Conservation (phyloP, 2,113 vertebrate species). For the Bombycilla garrulus region DNA sequence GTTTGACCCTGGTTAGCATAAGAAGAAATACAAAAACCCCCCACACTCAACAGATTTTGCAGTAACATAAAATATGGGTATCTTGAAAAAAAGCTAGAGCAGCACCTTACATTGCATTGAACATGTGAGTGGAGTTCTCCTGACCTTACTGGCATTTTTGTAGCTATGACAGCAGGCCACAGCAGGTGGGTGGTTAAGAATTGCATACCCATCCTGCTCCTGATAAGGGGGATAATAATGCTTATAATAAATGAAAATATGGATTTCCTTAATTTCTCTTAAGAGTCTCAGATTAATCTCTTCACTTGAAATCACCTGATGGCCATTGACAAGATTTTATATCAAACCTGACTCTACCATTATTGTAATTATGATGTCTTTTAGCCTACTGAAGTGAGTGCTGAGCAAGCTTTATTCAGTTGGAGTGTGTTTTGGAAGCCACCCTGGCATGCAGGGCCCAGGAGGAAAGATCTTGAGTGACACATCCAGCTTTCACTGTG, state of each 20-base stretch:
- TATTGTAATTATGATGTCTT: not conserved
- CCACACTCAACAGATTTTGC: not conserved
- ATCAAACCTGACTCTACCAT: not conserved
- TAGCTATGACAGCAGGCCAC: not conserved
- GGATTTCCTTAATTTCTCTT: not conserved
- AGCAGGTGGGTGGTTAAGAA: not conserved
- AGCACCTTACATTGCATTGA: not conserved
- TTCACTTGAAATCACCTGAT: not conserved
- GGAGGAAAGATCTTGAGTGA: not conserved
- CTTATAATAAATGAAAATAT: not conserved
- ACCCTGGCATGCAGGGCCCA: fast-evolving
- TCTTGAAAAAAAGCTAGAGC: not conserved
- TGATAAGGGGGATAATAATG: not conserved
- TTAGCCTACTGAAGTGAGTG: not conserved
- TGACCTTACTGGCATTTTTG: not conserved
- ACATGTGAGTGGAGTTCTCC: not conserved
- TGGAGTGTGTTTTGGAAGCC: not conserved
- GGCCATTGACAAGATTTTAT: not conserved
- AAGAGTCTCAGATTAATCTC: not conserved
- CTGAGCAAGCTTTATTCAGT: not conserved
- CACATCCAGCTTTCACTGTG: not conserved
- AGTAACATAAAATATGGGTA: not conserved
- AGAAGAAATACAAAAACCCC: not conserved
- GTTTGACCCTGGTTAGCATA: not conserved
- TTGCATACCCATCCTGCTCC: not conserved